Conservation (phyloP, 1,140 invertebrate species). For the Drosophila pseudoobscura region DNA sequence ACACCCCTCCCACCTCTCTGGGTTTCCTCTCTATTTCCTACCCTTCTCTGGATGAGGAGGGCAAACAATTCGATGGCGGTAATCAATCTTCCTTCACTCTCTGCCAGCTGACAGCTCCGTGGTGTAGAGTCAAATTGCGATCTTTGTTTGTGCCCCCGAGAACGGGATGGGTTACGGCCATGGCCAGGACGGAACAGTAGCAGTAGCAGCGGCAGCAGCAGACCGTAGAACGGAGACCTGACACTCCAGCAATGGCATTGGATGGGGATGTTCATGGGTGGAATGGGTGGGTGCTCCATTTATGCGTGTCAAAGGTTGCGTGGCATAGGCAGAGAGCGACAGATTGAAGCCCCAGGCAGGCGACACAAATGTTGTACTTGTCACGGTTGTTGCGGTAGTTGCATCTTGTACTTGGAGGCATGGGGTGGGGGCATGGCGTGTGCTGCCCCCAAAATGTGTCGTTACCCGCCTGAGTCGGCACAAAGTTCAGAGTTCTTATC, state of each 20-base stretch:
- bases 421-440: not conserved
- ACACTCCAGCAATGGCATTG: slow-evolving; percentile 48
- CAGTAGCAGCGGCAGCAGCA: slow-evolving; percentile 29
- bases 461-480: slow-evolving; percentile 35
- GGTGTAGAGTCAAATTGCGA: slow-evolving; percentile 83
- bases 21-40: slow-evolving; percentile 14
- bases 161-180: slow-evolving; percentile 39
- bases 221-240: slow-evolving; percentile 41
- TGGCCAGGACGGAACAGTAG: slow-evolving; percentile 27
- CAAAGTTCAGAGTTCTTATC: slow-evolving; percentile 38
- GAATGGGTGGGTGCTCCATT: slow-evolving; percentile 61
- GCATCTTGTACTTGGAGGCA: slow-evolving; percentile 65
- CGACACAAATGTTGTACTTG: slow-evolving; percentile 81
- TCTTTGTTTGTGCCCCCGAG: slow-evolving; percentile 71
- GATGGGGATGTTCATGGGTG: not conserved
- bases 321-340: slow-evolving; percentile 60
- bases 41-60: slow-evolving; percentile 32
- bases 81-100: slow-evolving; percentile 83
- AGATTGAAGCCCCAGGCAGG: slow-evolving; percentile 69
- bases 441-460: slow-evolving; percentile 38
- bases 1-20: slow-evolving; percentile 1
- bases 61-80: slow-evolving; percentile 83
- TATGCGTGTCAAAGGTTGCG: slow-evolving; percentile 81
- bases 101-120: slow-evolving; percentile 81
- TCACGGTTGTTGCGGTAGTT: slow-evolving; percentile 80